Base-by-base conservation (phyloP, 2,113 vertebrate species). In the Piaya cayana region DNA sequence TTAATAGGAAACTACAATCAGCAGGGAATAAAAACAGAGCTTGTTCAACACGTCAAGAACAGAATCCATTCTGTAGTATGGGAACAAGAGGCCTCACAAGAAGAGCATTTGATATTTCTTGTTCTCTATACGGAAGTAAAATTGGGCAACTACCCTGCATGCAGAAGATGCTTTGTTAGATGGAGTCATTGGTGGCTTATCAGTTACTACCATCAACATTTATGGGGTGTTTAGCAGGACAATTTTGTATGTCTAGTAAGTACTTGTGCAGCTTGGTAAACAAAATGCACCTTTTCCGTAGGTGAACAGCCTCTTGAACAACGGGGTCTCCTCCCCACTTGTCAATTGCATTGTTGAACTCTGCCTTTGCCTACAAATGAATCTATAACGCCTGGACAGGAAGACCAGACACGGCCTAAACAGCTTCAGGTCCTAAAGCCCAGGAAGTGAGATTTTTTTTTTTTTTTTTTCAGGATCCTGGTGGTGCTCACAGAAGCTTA, bases 261-360 rank as follows among this genome's bases (percentile, higher is more conserved):
- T 43, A 20, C 12, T 64, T 3, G 4, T n/a, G 56, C 45, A n/a
- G 13, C 65, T 17, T 64, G 18, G 17, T 52, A 58, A 32, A 56
- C 42, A 53, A 42, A 58, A 58, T 17, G 15, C 29, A 37, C 12
- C 5, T 7, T 16, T 80, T 55, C 19, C 59, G 74, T 23, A 67
- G n/a, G 45, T 11, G 37, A 91, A 53, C 59, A 67, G 37, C 27
- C 53, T 55, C 30, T 32, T 26, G 25, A 58, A 22, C 43, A 37
- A 36, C 0, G 1, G 14, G n/a, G 8, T 59, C 34, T 27, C 39
- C 42, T 30, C 53, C 27, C 34, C 4, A 2, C 53, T 47, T 12
- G 8, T 29, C 15, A 47, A 27, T 12, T 4, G 25, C 1, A 2
- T 37, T 4, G 25, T 7, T 55, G 25, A 0, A 11, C 62, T 47